Conservation (phyloP, 2,888 invertebrate species). For the Stenoptilia bipunctidactyla region DNA sequence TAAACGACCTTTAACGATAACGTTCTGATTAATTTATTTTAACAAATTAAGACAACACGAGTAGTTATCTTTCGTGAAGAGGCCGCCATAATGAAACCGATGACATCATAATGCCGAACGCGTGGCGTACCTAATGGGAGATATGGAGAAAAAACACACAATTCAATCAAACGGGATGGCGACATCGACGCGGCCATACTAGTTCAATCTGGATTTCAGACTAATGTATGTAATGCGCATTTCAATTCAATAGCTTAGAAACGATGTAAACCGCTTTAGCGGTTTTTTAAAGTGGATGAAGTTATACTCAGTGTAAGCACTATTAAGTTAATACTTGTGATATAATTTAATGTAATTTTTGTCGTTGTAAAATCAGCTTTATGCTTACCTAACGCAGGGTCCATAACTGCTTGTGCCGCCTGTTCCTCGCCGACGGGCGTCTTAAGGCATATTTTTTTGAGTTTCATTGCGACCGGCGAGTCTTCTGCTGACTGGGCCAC, state of each 20-base stretch:
- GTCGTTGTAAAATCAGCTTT: neutral
- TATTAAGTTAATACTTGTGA: too few species aligned
- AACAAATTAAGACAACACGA: too few species aligned
- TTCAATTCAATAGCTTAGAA: too few species aligned
- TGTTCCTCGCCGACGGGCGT: constrained; percentile 78
- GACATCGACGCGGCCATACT: constrained; percentile 16
- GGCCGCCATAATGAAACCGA: constrained; percentile 57
- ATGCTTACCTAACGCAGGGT: constrained; percentile 74
- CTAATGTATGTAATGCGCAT: too few species aligned
- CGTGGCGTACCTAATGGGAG: constrained; percentile 24
- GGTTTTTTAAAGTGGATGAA: too few species aligned
- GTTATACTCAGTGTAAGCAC: too few species aligned
- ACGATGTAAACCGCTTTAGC: too few species aligned
- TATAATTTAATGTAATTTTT: too few species aligned
- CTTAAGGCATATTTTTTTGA: constrained; percentile 80
- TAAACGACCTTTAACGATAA: too few species aligned
- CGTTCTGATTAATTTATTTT: too few species aligned
- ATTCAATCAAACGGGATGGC: constrained; percentile 40
- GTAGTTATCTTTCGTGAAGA: constrained; percentile 14
- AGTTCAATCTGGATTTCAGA: too few species aligned
- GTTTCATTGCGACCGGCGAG: constrained; percentile 78
- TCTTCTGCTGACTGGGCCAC: constrained; percentile 78
- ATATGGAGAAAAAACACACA: constrained; percentile 53
- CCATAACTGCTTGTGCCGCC: constrained; percentile 77
- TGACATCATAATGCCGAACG: constrained; percentile 53